Evolutionary conservation across 2,113 vertebrate genomes (phyloP), one percentile per base, ranked within the genome.

Genomic region (Salvelinus namaycush): DNA sequence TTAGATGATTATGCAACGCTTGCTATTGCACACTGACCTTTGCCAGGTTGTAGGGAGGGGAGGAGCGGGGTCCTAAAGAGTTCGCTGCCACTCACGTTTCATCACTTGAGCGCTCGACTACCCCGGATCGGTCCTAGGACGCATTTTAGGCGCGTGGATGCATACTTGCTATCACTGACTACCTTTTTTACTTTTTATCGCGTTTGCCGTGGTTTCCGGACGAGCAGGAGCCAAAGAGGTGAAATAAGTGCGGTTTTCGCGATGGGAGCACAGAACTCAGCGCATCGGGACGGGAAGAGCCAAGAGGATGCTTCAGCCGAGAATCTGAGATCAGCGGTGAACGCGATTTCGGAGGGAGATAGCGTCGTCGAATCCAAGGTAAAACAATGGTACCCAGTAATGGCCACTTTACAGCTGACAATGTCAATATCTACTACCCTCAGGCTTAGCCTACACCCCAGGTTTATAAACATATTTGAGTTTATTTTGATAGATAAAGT

Each of bases 201-300:
- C 14, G 49, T 75, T 60, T 71, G 48, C 51, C 5, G 26, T 74
- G 60, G 62, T 31, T 34, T 34, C 72, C 59, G 67, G 68, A 76
- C 76, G 39, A 68, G 65, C 73, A 16, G 59, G n/a, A 60, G 73
- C 44, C 76, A 72, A 60, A 62, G 0, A 70, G 31, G 5, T 76
- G 4, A 14, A 68, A 65, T 67, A 84, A 70, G 79, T 59, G 54
- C 22, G 66, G 54, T 67, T 72, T 84, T 77, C 73, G 71, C 29
- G 79, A 97, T 96, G 96, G 96, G 96, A 84, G 94, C 94, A 64
- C 91, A 94, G 79, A 93, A 92, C 89, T 97, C 96, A 78, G 86
- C 86, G 59, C 94, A 94, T 88, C 92, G 81, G 90, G 89, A 93
- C 84, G 89, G 39, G 76, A 89, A 85, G 89, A 89, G 83, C 83